These are phyloP conservation scores for Leptopilina syphax DNA, from an alignment of 2,888 invertebrate species.

Conservation along the genomic window DNA sequence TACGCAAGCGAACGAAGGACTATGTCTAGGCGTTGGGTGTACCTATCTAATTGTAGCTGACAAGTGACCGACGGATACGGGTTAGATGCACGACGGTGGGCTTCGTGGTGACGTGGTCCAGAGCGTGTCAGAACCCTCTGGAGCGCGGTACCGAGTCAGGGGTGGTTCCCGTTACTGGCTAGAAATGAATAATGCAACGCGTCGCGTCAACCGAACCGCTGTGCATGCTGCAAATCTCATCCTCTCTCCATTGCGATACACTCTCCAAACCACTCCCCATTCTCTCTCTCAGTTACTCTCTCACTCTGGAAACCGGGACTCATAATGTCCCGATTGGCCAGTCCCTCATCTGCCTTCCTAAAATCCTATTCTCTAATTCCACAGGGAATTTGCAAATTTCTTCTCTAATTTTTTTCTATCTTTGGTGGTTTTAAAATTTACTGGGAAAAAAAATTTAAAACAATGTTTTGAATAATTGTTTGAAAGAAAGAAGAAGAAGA, in stretches of 20 bases:
- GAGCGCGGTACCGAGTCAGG: conserved; percentile 59
- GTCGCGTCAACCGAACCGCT: conserved; percentile 69
- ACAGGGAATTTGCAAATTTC: not conserved
- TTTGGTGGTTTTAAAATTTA: too few relatives aligned
- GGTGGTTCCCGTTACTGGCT: conserved; percentile 66
- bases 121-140: conserved; percentile 60
- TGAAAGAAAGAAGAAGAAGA: too few relatives aligned
- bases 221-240: conserved; percentile 68
- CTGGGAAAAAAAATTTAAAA: too few relatives aligned
- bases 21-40: conserved; percentile 27
- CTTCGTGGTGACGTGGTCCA: conserved; percentile 64
- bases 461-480: too few relatives aligned
- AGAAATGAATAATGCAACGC: conserved; percentile 74
- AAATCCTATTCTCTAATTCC: not conserved
- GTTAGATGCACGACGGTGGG: conserved; percentile 56
- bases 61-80: conserved; percentile 60
- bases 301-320: conserved; percentile 43
- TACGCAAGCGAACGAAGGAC: conserved; percentile 28
- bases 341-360: conserved; percentile 51
- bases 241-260: conserved; percentile 59
- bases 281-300: conserved; percentile 7
- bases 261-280: conserved; percentile 30
- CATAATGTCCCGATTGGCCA: conserved; percentile 57
- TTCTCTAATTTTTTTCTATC: too few relatives aligned
- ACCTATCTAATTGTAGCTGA: conserved; percentile 64